Conservation (phyloP, 2,113 vertebrate species). For the Platichthys stellatus region DNA sequence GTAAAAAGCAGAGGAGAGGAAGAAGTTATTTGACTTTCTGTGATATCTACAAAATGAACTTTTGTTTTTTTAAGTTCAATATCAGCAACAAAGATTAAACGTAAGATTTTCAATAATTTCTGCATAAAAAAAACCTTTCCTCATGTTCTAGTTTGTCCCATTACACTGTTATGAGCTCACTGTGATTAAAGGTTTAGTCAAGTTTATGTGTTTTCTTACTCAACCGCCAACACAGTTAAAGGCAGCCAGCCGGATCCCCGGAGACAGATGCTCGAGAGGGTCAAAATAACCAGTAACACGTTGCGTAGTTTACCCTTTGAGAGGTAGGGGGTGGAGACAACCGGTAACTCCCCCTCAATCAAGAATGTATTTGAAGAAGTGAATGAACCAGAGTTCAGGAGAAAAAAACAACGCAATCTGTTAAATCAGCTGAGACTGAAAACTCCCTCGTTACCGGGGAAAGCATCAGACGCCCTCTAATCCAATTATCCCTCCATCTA, state of each 20-base stretch:
- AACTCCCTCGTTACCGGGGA: slow-evolving; percentile 8
- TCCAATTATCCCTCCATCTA: slow-evolving; percentile 40
- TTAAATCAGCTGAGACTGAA: not conserved
- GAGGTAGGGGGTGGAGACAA: not conserved
- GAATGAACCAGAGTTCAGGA: no score
- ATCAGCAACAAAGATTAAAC: not conserved
- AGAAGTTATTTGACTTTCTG: not conserved
- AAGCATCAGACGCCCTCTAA: slow-evolving; percentile 35
- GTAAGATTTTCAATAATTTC: not conserved
- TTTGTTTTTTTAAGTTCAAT: not conserved
- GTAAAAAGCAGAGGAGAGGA: not conserved
- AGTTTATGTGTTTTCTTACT: slow-evolving; percentile 6
- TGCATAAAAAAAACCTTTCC: no score
- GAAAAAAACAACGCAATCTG: not conserved
- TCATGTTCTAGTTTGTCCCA: no score
- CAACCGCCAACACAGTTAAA: not conserved
- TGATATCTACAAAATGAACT: not conserved
- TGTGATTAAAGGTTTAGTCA: slow-evolving; percentile 1
- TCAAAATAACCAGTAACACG: slow-evolving; percentile 18
- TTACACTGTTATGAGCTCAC: not conserved
- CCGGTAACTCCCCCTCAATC: slow-evolving; percentile 3
- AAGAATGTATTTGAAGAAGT: not conserved
- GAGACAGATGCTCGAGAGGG: not conserved
- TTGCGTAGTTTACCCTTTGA: not conserved
- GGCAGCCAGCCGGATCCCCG: no score